These are phyloP conservation scores for Elymnias hypermnestra DNA, from an alignment of 1,140 invertebrate species.

Conservation along the genomic window DNA sequence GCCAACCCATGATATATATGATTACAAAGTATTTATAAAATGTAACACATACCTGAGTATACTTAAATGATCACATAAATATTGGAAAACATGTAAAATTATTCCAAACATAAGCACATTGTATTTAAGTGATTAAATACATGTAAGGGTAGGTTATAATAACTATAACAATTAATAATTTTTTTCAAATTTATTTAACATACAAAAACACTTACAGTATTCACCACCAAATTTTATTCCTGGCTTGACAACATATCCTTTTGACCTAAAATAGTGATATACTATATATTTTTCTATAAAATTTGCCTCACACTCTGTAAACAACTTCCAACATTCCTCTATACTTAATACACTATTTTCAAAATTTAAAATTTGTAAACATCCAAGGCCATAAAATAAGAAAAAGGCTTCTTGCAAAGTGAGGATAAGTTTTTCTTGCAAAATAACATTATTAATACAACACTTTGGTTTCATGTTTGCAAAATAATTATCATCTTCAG, in stretches of 20 bases:
- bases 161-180: too few relatives aligned
- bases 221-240: constrained; percentile 93
- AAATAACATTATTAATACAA: constrained; percentile 76
- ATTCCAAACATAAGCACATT: too few relatives aligned
- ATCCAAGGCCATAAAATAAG: constrained; percentile 84
- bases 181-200: too few relatives aligned
- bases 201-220: constrained; percentile 81
- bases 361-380: constrained; percentile 80
- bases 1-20: too few relatives aligned
- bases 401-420: constrained; percentile 89
- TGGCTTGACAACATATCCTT: constrained; percentile 93
- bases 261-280: constrained; percentile 91
- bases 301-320: constrained; percentile 76
- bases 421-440: constrained; percentile 81
- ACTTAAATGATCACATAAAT: too few relatives aligned
- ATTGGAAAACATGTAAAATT: too few relatives aligned
- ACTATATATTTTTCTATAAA: constrained; percentile 88
- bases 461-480: constrained; percentile 77
- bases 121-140: too few relatives aligned
- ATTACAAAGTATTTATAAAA: too few relatives aligned
- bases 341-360: constrained; percentile 77
- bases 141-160: too few relatives aligned
- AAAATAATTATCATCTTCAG: constrained; percentile 81
- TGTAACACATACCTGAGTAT: too few relatives aligned
- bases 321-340: constrained; percentile 79